Base-by-base conservation (phyloP, 2,797 vertebrate genomes). In the Ambastaia sidthimunki region DNA sequence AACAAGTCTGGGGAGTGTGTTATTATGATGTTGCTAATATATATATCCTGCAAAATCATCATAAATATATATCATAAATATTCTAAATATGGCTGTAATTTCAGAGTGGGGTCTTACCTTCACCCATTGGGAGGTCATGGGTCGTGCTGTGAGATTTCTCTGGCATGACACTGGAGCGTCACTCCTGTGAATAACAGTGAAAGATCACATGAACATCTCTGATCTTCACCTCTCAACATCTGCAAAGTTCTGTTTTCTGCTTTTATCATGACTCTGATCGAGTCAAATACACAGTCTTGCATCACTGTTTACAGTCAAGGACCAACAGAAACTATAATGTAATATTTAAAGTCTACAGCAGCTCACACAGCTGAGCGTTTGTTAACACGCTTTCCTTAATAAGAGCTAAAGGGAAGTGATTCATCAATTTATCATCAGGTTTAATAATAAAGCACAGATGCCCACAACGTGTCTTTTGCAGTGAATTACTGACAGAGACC, bases 101-200 rank as follows among this genome's bases (percentile, higher is more conserved):
- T 25, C 23, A 60, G 16, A 66, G 4, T n/a, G 2, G 0, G 34
- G n/a, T 65, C 81, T 85, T 84, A 88, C 87, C 87, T 86, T 88
- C 86, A 83, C 79, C 86, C 87, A 87, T 86, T 54, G 84, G 81
- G 54, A 86, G 60, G 59, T 84, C 84, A 85, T 84, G 76, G 57
- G 81, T 50, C 2, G 69, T 31, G 66, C 69, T 81, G 50, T 82
- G 78, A 19, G 85, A 84, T 77, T 83, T 83, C 71, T 88, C 87
- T 28, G 87, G 87, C 87, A 88, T 88, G 83, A 69, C 85, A 83
- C 81, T 60, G 63, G 28, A 68, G 54, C 78, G 81, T 79, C 71
- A 81, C 55, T 70, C 71, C 80, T 82, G 62, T 31, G 28, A 67
- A 59, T 71, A 62, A 71, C 21, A 78, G 48, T 16, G 23, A 67